These are phyloP conservation scores for Cepaea hortensis DNA, from an alignment of 2,888 invertebrate genomes.

Conservation along the genomic window DNA sequence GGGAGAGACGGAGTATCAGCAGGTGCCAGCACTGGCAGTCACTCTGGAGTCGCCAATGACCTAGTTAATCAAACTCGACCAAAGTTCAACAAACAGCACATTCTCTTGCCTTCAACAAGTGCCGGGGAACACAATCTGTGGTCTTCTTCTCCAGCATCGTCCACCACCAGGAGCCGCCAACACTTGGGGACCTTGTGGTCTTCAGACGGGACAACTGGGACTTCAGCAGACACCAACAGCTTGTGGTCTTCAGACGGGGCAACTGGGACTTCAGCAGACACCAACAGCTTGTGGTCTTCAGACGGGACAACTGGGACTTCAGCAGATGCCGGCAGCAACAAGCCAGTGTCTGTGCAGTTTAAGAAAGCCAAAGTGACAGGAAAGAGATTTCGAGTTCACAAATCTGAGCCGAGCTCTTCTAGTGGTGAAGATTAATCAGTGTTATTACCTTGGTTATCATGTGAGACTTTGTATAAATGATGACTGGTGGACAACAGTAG, in stretches of 20 bases:
- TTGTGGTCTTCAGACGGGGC: not conserved
- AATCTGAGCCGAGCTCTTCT: slow-evolving; percentile 28
- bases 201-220: not conserved
- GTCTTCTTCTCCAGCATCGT: slow-evolving; percentile 8
- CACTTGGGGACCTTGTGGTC: not conserved
- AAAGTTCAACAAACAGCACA: not conserved
- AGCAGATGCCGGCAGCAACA: not conserved
- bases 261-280: not conserved
- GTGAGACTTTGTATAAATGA: too few species aligned
- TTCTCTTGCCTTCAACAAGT: not conserved
- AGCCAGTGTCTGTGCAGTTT: slow-evolving; percentile 17
- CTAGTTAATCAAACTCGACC: not conserved
- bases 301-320: not conserved
- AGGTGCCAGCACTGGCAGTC: not conserved
- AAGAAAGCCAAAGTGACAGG: slow-evolving; percentile 31
- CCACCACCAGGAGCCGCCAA: not conserved
- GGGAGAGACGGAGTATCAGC: too few species aligned
- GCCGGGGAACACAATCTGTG: not conserved
- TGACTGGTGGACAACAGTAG: too few species aligned
- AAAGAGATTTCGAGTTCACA: slow-evolving; percentile 26
- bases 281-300: not conserved
- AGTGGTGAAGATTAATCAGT: slow-evolving; percentile 25
- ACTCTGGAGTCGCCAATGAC: not conserved
- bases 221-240: not conserved
- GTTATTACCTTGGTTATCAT: too few species aligned